Conservation (phyloP, 1,140 invertebrate genomes). For the Propsilocerus akamusi region DNA sequence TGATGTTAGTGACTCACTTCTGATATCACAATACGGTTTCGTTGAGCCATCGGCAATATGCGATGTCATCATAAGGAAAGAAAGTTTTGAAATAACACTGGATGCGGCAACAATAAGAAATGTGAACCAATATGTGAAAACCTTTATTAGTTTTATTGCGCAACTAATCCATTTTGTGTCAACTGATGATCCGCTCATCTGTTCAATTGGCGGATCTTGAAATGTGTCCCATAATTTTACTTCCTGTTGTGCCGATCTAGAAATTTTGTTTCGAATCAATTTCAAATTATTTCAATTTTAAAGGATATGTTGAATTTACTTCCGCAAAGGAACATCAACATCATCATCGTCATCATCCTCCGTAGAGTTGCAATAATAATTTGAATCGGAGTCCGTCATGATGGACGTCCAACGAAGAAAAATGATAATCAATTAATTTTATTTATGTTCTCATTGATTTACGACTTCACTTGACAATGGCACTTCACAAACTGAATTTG, state of each 20-base stretch:
- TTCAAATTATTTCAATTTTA: too few relatives aligned
- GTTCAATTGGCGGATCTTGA: slow-evolving; percentile 64
- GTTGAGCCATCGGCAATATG: slow-evolving; percentile 50
- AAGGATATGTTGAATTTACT: background rate
- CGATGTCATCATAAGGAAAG: slow-evolving; percentile 78
- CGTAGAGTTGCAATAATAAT: background rate
- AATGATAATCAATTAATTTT: too few relatives aligned
- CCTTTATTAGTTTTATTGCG: slow-evolving; percentile 65
- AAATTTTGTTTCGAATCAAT: too few relatives aligned
- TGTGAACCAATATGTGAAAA: slow-evolving; percentile 61
- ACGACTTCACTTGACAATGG: too few relatives aligned
- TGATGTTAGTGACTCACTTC: slow-evolving; percentile 12
- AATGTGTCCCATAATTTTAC: slow-evolving; percentile 88
- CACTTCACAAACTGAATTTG: too few relatives aligned
- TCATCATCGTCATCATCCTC: background rate
- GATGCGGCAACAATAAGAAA: slow-evolving; percentile 61
- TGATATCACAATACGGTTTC: slow-evolving; percentile 54
- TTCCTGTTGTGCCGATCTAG: slow-evolving; percentile 26
- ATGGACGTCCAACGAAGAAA: too few relatives aligned
- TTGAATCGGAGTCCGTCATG: background rate
- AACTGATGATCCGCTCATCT: slow-evolving; percentile 69
- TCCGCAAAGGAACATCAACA: background rate
- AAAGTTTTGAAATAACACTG: slow-evolving; percentile 65
- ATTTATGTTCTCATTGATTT: too few relatives aligned
- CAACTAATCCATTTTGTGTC: slow-evolving; percentile 66